Percentiles rank a stretch among this genome's conserved stretches.
Evolutionary conservation across 2,888 invertebrate genomes (phyloP).

Genomic region (Adelognathus sp.): DNA sequence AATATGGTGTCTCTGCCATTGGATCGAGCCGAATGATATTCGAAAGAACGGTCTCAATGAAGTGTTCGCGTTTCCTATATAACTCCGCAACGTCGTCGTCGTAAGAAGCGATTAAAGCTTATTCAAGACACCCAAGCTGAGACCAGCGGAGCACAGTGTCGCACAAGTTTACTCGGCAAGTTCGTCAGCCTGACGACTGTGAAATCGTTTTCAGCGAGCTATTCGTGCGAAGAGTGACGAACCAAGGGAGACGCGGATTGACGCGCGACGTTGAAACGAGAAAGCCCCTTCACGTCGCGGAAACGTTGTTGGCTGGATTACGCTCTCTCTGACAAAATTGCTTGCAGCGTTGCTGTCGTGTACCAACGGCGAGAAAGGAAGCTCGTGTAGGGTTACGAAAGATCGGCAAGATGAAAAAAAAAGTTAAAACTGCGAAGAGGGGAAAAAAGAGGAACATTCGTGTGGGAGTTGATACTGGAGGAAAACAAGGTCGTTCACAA

Average conservation of each 20-base stretch:
- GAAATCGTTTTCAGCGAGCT: background rate
- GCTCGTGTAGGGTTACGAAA: conserved; percentile 10
- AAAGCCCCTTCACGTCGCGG: conserved; percentile 10
- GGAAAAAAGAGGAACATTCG: background rate
- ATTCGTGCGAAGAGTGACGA: background rate
- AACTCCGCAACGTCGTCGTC: background rate
- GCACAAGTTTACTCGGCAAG: conserved; percentile 7
- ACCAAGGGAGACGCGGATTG: conserved; percentile 1
- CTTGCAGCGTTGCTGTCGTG: background rate
- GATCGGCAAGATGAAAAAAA: background rate
- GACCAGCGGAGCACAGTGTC: background rate
- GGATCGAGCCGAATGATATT: no score
- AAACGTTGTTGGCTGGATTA: background rate
- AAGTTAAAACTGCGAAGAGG: background rate
- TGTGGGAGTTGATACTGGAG: conserved; percentile 8
- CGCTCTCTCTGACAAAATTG: background rate
- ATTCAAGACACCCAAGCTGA: background rate
- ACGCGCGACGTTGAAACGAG: background rate
- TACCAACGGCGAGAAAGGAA: conserved; percentile 3
- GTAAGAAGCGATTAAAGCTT: background rate
- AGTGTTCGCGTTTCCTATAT: no score
- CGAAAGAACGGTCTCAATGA: no score
- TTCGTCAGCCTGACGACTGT: background rate
- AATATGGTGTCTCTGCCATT: no score
- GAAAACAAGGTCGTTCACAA: conserved; percentile 46